Evolutionary conservation across 2,113 vertebrate genomes (phyloP), one percentile per base, ranked within the genome.

Genomic region (Cochlearius cochlearius): DNA sequence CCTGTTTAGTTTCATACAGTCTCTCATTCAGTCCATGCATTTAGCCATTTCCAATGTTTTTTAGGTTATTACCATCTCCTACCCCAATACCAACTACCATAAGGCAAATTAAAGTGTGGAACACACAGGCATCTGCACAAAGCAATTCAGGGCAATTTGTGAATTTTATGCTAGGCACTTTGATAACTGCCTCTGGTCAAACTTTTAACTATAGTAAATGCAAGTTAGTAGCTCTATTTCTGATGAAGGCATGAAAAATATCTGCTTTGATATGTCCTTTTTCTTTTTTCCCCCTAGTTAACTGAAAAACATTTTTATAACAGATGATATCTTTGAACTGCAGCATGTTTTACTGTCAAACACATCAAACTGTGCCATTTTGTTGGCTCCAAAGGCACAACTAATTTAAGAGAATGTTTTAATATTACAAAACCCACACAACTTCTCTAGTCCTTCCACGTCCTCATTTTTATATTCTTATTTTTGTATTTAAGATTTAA

Each of bases 311-410:
- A 71, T 81, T 91, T 69, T 59, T 76, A 27, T 88, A 88, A 71
- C 88, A 95, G 91, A 84, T 96, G 88, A 86, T 94, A 12, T 94
- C 92, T 78, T 83, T 89, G 92, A 97, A 95, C 89, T 76, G 69
- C 92, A 94, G 86, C 86, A 81, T 94, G 79, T 94, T 96, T 92
- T 87, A 62, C 86, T 97, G 94, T 94, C 88, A 95, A 94, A 87
- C 88, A 62, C 64, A 74, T 86, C 90, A 82, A 78, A 56, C 91
- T 74, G 59, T 94, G 88, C 86, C 74, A 83, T 85, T 91, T 97
- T 73, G 50, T 79, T 90, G 79, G 49, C 66, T 88, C 79, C 5
- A 13, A 72, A 84, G 73, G 38, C 11, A 53, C 20, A 72, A 71
- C 64, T 86, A 71, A 84, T 87, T 81, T 94, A 72, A 88, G 92